Percentiles rank a stretch among this genome's conserved stretches.
Evolutionary conservation across 2,113 vertebrate species (phyloP).

Genomic region (Tachycineta bicolor): DNA sequence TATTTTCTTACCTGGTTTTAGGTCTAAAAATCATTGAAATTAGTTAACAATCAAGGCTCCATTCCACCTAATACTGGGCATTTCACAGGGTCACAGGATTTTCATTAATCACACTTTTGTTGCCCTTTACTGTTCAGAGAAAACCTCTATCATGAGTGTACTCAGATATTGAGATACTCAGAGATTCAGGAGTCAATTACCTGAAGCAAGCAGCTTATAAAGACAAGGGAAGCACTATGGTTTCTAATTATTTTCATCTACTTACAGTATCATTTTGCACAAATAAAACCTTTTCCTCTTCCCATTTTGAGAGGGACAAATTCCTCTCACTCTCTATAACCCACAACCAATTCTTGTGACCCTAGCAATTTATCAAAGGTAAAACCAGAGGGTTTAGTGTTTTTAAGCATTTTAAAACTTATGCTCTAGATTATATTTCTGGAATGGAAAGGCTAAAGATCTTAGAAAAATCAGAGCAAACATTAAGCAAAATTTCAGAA

Average conservation of each 20-base stretch:
- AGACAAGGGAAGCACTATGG: neutral
- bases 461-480: neutral
- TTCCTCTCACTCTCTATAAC: neutral
- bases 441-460: neutral
- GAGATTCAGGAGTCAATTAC: neutral
- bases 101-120: neutral
- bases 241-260: neutral
- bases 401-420: neutral
- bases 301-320: neutral
- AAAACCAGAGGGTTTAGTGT: neutral
- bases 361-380: neutral
- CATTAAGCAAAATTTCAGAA: neutral
- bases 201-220: neutral
- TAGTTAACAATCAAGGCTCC: neutral
- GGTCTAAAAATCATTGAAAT: neutral
- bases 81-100: neutral
- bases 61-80: neutral
- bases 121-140: neutral
- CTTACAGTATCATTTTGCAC: neutral
- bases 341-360: neutral
- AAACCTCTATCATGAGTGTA: neutral
- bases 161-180: neutral
- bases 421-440: neutral
- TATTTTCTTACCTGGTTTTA: neutral
- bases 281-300: neutral